A percentile compares a stretch with the other conserved stretches of the same genome.
phyloP scores from a whole-genome alignment of 2,797 vertebrate genomes.

The Loris lydekkerianus region DNA sequence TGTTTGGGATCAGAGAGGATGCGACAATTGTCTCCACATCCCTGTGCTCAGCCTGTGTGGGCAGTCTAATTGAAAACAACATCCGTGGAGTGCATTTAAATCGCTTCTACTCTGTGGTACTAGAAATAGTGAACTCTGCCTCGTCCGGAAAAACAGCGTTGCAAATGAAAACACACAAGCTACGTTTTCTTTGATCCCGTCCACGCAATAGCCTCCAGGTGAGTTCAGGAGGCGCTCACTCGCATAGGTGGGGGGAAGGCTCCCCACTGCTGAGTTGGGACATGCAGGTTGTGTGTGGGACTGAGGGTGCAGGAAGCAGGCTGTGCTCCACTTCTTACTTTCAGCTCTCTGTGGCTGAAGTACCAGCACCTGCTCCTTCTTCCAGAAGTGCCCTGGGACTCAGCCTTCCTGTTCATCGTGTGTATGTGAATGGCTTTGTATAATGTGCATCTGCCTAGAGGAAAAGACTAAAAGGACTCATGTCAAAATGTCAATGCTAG shows the following conservation, averaged over 20 bases:
- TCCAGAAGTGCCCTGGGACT: not conserved
- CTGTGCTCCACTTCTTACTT: not conserved
- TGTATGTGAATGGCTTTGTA: not conserved
- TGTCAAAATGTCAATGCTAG: not conserved
- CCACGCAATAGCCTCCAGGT: not conserved
- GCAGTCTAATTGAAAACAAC: slow-evolving; percentile 39
- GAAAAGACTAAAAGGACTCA: not conserved
- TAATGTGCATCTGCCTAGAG: not conserved
- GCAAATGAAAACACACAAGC: not conserved
- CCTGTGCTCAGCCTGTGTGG: not conserved
- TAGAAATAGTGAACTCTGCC: not conserved
- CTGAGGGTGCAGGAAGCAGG: not conserved
- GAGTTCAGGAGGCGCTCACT: not conserved
- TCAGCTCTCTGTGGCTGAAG: not conserved
- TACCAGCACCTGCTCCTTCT: not conserved
- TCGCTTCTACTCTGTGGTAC: not conserved
- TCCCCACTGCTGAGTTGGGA: not conserved
- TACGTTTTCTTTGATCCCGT: slow-evolving; percentile 43
- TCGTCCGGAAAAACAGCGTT: slow-evolving; percentile 13
- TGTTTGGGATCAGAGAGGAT: not conserved
- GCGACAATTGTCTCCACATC: not conserved
- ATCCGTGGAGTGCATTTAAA: not conserved
- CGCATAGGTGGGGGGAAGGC: not conserved
- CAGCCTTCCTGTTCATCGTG: not conserved
- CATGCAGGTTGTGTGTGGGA: not conserved